Evolutionary conservation across 2,113 vertebrate species (phyloP), one percentile per base, ranked within the genome.

Genomic region (Tragelaphus imberbis): DNA sequence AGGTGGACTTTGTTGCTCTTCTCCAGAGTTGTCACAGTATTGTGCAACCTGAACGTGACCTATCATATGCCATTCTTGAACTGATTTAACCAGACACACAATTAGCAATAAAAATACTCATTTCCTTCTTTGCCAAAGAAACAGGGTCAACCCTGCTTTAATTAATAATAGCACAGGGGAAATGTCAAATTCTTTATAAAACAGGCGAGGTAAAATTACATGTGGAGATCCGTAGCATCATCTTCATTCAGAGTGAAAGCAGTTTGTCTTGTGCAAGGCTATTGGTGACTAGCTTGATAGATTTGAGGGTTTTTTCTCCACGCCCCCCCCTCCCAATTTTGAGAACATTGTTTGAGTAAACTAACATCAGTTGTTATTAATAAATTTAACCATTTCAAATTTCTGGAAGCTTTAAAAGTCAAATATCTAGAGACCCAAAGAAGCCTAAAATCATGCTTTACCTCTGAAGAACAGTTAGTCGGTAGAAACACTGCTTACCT

Each of bases 121-220:
- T 95, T 96, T 97, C 79, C 47, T 97, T 90, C 92, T 95, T 89
- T 88, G 79, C 59, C 77, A 95, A 47, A 95, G 91, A 97, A 95
- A 86, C 58, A 84, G 40, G 68, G 40, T 86, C 84, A 94, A 28
- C 28, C 36, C 49, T 94, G 63, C 49, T 90, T 88, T 92, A 97
- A 88, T 98, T 96, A 93, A 94, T 91, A 96, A 65, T 95, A 97
- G 85, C 92, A 85, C 12, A 88, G n/a, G 63, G 90, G 88, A 97
- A 98, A 90, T 96, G 88, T 91, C 85, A 93, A 85, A 36, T 91
- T 95, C 86, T 88, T 94, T 85, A 85, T 94, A 79, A 93, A 97
- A 79, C 88, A 95, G 33, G 23, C 25, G 56, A 94, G 30, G 61
- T 97, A 55, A 90, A 95, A 97, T 88, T 94, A 63, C n/a, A 84